phyloP scores from a whole-genome alignment of 2,888 invertebrate genomes.

The Drosophila multiciliata region DNA sequence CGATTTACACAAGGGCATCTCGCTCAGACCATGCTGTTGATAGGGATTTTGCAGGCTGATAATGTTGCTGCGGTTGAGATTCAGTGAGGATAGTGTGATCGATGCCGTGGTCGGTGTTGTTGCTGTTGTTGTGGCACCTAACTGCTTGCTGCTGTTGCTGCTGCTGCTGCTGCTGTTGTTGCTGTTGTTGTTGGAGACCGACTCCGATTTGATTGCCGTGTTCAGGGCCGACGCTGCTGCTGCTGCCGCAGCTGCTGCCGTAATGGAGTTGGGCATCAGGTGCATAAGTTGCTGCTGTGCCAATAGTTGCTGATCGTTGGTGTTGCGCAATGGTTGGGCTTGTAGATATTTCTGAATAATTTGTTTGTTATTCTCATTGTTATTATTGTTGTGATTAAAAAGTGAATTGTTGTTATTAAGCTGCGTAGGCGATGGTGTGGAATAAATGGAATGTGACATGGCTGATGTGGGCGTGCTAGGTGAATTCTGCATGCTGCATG shows the following conservation, averaged over 20 bases:
- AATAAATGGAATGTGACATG: constrained; percentile 71
- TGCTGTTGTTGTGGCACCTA: constrained; percentile 52
- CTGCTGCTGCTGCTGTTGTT: constrained; percentile 50
- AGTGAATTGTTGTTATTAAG: constrained; percentile 68
- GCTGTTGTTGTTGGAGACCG: constrained; percentile 51
- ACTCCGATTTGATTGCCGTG: constrained; percentile 67
- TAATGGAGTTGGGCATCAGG: constrained; percentile 72
- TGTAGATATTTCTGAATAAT: constrained; percentile 83
- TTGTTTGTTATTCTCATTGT: constrained; percentile 75
- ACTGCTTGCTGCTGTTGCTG: constrained; percentile 50
- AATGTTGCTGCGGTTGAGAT: constrained; percentile 69
- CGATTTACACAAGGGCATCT: constrained; percentile 64
- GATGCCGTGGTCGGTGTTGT: constrained; percentile 78
- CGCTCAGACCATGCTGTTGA: constrained; percentile 67
- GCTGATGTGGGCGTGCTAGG: constrained; percentile 64
- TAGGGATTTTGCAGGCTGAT: constrained; percentile 70
- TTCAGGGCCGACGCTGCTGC: constrained; percentile 52
- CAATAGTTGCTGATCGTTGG: constrained; percentile 67
- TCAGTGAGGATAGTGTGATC: constrained; percentile 72
- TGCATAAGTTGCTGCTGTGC: constrained; percentile 72
- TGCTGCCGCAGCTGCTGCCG: constrained; percentile 60
- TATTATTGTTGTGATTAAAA: constrained; percentile 67
- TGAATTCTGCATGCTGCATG: constrained; percentile 75
- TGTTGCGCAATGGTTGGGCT: constrained; percentile 73
- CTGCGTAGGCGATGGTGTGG: constrained; percentile 80